These are phyloP conservation scores for Gryllus longicercus DNA, from an alignment of 2,888 invertebrate genomes.

Conservation along the genomic window DNA sequence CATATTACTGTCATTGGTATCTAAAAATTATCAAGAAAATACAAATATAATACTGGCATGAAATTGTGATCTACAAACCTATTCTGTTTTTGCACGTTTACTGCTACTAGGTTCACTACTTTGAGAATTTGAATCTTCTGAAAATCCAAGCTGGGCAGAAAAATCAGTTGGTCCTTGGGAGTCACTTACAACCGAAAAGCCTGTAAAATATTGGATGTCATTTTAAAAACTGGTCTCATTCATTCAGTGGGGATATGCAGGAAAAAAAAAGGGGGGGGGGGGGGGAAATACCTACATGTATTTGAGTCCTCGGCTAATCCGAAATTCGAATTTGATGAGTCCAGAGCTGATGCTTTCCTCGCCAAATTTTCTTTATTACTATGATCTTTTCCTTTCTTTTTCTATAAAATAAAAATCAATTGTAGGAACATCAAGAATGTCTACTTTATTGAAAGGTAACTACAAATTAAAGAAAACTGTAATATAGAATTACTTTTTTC, in stretches of 20 bases:
- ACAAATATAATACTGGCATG: too few relatives aligned
- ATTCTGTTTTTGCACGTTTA: conserved; percentile 74
- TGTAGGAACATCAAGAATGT: too few relatives aligned
- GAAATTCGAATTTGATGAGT: conserved; percentile 77
- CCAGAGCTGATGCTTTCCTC: conserved; percentile 58
- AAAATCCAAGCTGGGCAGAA: conserved; percentile 81
- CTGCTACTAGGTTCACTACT: conserved; percentile 73
- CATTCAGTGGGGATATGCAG: not conserved
- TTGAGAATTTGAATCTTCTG: conserved; percentile 87
- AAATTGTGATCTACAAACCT: not conserved
- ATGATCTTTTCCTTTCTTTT: conserved; percentile 68
- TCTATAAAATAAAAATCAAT: conserved; percentile 42
- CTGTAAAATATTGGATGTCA: conserved; percentile 49
- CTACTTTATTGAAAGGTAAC: too few relatives aligned
- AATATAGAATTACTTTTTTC: too few relatives aligned
- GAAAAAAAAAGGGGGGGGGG: not conserved
- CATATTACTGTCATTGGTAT: too few relatives aligned
- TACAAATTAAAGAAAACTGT: too few relatives aligned
- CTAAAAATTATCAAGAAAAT: too few relatives aligned
- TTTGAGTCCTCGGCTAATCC: conserved; percentile 87
- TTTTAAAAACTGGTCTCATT: not conserved
- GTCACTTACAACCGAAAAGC: conserved; percentile 87
- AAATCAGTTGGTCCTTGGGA: conserved; percentile 85
- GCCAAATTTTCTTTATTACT: conserved; percentile 76
- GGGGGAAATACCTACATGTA: conserved; percentile 65